Conservation (phyloP, 1,140 invertebrate species). For the Heliothis virescens region DNA sequence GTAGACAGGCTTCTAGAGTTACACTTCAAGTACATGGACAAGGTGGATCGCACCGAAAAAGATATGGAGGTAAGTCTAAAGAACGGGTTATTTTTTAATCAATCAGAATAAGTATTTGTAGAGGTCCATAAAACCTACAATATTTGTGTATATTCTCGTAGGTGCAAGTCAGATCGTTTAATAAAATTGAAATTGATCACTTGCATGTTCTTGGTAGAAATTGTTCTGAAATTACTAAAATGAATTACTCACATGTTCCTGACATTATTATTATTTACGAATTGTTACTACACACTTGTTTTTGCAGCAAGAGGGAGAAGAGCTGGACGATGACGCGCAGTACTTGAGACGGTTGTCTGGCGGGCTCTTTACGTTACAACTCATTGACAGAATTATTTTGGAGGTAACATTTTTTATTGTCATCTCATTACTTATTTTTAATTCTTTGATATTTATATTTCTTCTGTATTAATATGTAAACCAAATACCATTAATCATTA, state of each 20-base stretch:
- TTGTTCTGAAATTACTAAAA: too few species aligned
- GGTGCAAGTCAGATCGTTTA: too few species aligned
- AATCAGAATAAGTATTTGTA: too few species aligned
- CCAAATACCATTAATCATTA: neutral
- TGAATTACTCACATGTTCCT: neutral
- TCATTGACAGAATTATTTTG: slow-evolving; percentile 98
- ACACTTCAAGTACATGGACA: slow-evolving; percentile 99
- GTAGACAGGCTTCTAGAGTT: slow-evolving; percentile 98
- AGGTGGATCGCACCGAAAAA: slow-evolving; percentile 95
- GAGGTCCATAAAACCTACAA: too few species aligned
- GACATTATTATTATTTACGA: neutral
- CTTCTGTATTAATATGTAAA: too few species aligned
- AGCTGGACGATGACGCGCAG: slow-evolving; percentile 88
- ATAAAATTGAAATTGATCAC: too few species aligned
- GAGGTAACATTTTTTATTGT: slow-evolving; percentile 87
- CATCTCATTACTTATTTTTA: too few species aligned
- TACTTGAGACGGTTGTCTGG: slow-evolving; percentile 96
- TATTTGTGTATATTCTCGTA: too few species aligned
- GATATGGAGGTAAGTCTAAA: slow-evolving; percentile 87
- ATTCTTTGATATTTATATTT: too few species aligned
- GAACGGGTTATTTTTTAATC: neutral
- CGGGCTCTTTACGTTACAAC: slow-evolving; percentile 97
- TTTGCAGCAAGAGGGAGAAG: slow-evolving; percentile 74
- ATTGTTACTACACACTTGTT: slow-evolving; percentile 27
- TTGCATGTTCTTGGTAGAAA: too few species aligned